These are phyloP conservation scores for Ectemnius cavifrons DNA, from an alignment of 2,888 invertebrate species.

Conservation along the genomic window DNA sequence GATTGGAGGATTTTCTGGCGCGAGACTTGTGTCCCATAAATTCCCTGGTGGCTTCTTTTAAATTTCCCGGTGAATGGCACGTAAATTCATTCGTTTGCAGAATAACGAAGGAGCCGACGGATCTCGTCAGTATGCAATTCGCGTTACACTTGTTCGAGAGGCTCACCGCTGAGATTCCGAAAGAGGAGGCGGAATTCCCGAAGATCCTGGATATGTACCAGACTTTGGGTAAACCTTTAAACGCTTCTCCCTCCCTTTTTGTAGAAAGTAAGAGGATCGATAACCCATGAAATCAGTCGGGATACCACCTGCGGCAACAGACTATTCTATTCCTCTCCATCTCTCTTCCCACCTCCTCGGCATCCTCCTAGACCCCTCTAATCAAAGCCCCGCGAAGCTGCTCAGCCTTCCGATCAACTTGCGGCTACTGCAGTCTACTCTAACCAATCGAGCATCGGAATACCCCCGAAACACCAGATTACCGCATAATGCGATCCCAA, in stretches of 20 bases:
- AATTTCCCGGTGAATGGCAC: slow-evolving; percentile 36
- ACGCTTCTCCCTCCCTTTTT: slow-evolving; percentile 31
- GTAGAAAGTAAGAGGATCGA: slow-evolving; percentile 34
- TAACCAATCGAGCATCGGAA: no score
- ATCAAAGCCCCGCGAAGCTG: not conserved
- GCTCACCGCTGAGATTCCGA: slow-evolving; percentile 82
- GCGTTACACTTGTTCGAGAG: slow-evolving; percentile 85
- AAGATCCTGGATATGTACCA: slow-evolving; percentile 87
- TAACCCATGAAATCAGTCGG: slow-evolving; percentile 10
- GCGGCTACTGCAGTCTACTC: not conserved
- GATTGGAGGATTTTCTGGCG: slow-evolving; percentile 15
- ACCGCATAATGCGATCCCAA: no score
- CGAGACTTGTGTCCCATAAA: slow-evolving; percentile 39
- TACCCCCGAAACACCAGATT: no score
- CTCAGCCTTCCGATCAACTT: slow-evolving; percentile 1
- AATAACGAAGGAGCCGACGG: slow-evolving; percentile 84
- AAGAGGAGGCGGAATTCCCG: slow-evolving; percentile 85
- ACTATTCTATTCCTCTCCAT: no score
- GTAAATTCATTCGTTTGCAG: slow-evolving; percentile 72
- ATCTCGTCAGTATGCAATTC: slow-evolving; percentile 85
- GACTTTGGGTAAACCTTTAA: slow-evolving; percentile 80
- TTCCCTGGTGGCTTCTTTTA: slow-evolving; percentile 23
- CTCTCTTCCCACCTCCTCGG: not conserved
- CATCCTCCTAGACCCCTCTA: slow-evolving; percentile 4
- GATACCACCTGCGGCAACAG: not conserved